phyloP scores from a whole-genome alignment of 1,140 invertebrate genomes.

The Drosophila tani region DNA sequence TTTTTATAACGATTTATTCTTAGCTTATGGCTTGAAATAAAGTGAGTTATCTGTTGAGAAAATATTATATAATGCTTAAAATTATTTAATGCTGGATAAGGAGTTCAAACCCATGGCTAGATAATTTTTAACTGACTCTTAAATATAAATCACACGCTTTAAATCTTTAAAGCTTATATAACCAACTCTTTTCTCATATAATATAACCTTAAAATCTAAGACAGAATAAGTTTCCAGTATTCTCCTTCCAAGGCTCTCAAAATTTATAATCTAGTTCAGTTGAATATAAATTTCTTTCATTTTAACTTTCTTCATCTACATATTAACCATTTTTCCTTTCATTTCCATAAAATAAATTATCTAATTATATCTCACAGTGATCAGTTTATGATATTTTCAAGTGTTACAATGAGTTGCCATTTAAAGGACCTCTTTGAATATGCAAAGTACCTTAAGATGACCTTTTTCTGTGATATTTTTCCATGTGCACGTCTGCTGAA shows the following conservation, averaged over 20 bases:
- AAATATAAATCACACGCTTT: too few relatives aligned
- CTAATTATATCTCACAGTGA: background rate
- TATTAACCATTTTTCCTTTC: background rate
- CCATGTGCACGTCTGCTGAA: conserved; percentile 13
- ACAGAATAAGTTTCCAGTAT: too few relatives aligned
- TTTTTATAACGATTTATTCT: background rate
- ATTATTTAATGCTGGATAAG: too few relatives aligned
- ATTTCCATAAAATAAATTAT: background rate
- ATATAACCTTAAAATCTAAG: too few relatives aligned
- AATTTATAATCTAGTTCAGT: too few relatives aligned
- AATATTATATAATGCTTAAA: background rate
- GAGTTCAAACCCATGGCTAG: background rate
- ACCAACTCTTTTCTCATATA: too few relatives aligned
- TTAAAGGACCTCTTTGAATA: background rate
- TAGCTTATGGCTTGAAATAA: background rate
- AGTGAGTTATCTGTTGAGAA: background rate
- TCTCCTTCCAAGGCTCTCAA: too few relatives aligned
- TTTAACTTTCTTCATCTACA: background rate
- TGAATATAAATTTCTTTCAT: background rate
- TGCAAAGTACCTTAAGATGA: conserved; percentile 4
- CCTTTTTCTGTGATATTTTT: conserved; percentile 12
- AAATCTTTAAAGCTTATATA: too few relatives aligned
- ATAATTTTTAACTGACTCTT: background rate
- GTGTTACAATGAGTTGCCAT: background rate
- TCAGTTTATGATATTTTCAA: background rate